Evolutionary conservation across 1,140 invertebrate species (phyloP), one percentile per base, ranked within the genome.

Genomic region (Brachionus angularis): DNA sequence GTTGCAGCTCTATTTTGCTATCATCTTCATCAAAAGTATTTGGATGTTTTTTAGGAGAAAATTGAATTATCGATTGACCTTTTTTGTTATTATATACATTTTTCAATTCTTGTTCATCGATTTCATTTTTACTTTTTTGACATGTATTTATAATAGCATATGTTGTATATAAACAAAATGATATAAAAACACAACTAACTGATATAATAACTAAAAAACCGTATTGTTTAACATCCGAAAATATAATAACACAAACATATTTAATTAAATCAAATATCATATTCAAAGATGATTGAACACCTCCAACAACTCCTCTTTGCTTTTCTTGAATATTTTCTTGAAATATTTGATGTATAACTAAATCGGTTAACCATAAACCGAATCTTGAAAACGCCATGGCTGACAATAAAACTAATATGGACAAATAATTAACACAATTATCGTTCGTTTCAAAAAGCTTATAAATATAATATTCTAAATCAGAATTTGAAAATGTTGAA

Each of bases 311-410:
- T 25, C 70, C 70, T 33, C 70, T 53, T 42, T 50, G 31, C 4
- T 42, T 33, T 55, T 53, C 50, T 14, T 34, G 50, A 36, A 71
- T 46, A 14, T 33, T 53, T 33, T 55, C 52, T 49, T 71, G 70
- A 5, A 55, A 39, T 61, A 71, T 49, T 61, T 71, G 70, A 55
- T 55, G 31, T 2, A 71, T 53, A 1, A 49, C 50, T n/a, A 71
- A 33, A 71, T 71, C 70, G n/a, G 52, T 31, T 7, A 46, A 29
- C 70, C 70, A 71, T 23, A 71, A 34, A 16, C 70, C 70, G 14
- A 71, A 55, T 23, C 67, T 18, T 4, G 67, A 71, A 25, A 71
- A 27, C 10, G 67, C 67, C 67, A 71, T 53, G n/a, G 29, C 33
- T 5, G 18, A 16, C 5, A 67, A 18, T 46, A 67, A n/a, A 18